Percentiles rank a stretch among this genome's conserved stretches.
Evolutionary conservation across 1,140 invertebrate species (phyloP).

Genomic region (Zaprionus africanus): DNA sequence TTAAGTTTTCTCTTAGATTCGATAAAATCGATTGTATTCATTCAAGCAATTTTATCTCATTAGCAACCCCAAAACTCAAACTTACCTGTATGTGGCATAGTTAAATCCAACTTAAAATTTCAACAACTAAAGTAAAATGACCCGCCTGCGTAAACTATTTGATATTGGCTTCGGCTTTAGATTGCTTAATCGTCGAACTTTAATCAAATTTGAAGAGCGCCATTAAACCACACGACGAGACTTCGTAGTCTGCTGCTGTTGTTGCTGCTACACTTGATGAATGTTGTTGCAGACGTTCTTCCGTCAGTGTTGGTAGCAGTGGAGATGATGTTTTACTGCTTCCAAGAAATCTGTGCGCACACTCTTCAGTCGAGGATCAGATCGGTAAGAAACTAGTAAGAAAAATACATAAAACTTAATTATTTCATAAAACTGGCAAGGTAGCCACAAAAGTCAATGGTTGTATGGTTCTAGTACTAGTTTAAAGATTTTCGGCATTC

Average conservation of each 20-base stretch:
- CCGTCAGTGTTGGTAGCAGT: slow-evolving; percentile 24
- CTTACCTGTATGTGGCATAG: slow-evolving; percentile 79
- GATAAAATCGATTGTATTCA: slow-evolving; percentile 54
- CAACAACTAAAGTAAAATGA: slow-evolving; percentile 55
- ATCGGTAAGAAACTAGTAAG: slow-evolving; percentile 74
- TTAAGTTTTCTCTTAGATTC: slow-evolving; percentile 20
- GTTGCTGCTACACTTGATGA: slow-evolving; percentile 44
- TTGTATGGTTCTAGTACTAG: slow-evolving; percentile 31
- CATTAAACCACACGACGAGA: slow-evolving; percentile 64
- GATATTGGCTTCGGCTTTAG: slow-evolving; percentile 48
- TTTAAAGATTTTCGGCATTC: slow-evolving; percentile 41
- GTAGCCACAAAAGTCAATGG: slow-evolving; percentile 20
- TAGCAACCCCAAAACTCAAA: slow-evolving; percentile 45
- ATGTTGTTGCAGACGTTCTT: slow-evolving; percentile 45
- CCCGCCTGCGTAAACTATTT: slow-evolving; percentile 55
- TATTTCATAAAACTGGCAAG: slow-evolving; percentile 77
- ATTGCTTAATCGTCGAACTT: slow-evolving; percentile 71
- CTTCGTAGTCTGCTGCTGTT: slow-evolving; percentile 48
- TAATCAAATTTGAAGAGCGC: slow-evolving; percentile 75
- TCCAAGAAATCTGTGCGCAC: slow-evolving; percentile 63
- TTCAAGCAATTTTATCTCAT: slow-evolving; percentile 61
- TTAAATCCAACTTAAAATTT: slow-evolving; percentile 41
- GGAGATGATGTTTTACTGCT: slow-evolving; percentile 66
- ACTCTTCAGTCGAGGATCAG: slow-evolving; percentile 39
- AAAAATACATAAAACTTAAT: slow-evolving; percentile 83